A percentile compares a stretch with the other conserved stretches of the same genome.
These are phyloP conservation scores for Notolepis coatsorum DNA, from an alignment of 2,797 vertebrate genomes.

Conservation along the genomic window DNA sequence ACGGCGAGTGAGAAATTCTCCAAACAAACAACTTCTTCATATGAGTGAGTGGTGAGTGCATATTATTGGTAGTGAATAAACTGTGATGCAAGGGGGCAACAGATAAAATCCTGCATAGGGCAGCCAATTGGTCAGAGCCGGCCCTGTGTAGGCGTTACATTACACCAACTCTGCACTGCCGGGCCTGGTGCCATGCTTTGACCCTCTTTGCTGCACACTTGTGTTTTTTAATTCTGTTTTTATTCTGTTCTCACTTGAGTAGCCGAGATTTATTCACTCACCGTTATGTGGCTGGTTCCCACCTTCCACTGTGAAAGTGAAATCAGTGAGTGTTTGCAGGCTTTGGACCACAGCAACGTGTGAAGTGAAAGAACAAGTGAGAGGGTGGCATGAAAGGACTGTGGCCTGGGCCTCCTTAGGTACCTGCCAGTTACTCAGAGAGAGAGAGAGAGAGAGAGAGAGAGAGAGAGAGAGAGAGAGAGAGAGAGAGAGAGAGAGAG, in stretches of 20 bases:
- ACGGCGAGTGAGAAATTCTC: too few species aligned
- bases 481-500: conserved; percentile 24
- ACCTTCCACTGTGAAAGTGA: conserved; percentile 26
- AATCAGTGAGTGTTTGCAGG: conserved; percentile 9
- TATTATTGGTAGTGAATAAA: too few species aligned
- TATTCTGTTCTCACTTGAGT: not conserved
- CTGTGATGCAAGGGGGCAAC: too few species aligned
- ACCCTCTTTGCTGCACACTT: not conserved
- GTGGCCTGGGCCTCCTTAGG: too few species aligned
- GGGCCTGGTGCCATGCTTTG: conserved; percentile 8
- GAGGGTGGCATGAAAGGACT: too few species aligned
- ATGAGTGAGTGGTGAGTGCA: too few species aligned
- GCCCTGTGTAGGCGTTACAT: not conserved
- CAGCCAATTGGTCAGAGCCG: conserved; percentile 37
- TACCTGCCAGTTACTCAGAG: not conserved
- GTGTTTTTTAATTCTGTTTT: not conserved
- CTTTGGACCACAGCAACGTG: conserved; percentile 35
- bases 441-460: not conserved
- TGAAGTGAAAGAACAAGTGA: conserved; percentile 20
- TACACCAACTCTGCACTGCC: not conserved
- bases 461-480: conserved; percentile 13
- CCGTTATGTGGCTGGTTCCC: not conserved
- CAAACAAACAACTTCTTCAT: too few species aligned
- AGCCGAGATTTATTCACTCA: too few species aligned
- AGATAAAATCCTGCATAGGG: too few species aligned